Base-by-base conservation (phyloP, 2,888 invertebrate species). In the Papilio protenor region DNA sequence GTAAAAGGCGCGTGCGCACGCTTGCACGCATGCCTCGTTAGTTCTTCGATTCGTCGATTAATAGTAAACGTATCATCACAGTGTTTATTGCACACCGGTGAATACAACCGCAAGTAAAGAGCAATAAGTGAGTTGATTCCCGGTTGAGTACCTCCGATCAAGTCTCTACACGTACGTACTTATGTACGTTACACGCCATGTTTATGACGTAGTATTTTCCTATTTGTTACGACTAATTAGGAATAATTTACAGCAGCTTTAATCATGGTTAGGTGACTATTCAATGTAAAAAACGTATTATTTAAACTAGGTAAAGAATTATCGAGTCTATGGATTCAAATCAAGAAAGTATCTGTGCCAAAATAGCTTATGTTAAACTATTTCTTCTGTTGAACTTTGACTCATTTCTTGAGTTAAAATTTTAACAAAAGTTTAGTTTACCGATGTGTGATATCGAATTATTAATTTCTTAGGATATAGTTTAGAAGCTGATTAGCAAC, bases 11-110 rank as follows among this genome's bases (percentile, higher is more conserved):
- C 72, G 73, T 78, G 78, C 75, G 71, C 40, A 66, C 45, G 45
- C 21, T 61, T 33, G 55, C 75, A 78, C 75, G 75, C 78, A 76
- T 76, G 72, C 69, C 14, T 78, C 72, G 72, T 75, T 78, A 78
- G 49, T 70, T 77, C 71, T 45, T 61, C 75, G 75, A 75, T 78
- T 59, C 75, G 57, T 78, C 66, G 78, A 66, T 78, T 73, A 78
- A 78, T 76, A 71, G 74, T 61, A 47, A 47, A 78, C 49, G 49
- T 40, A 73, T 78, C 33, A 71, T 73, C 40, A 61, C 10, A 66
- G 59, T 52, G 45, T 49, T 61, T 75, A 78, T 71, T 69, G 64
- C 59, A 49, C 12, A 73, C 59, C 69, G 69, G 57, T 73, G n/a
- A 57, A 76, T 75, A 73, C 49, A 76, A 78, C 73, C 73, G 73